These are phyloP conservation scores for Scylla paramamosain DNA, from an alignment of 1,140 invertebrate species.

Conservation along the genomic window DNA sequence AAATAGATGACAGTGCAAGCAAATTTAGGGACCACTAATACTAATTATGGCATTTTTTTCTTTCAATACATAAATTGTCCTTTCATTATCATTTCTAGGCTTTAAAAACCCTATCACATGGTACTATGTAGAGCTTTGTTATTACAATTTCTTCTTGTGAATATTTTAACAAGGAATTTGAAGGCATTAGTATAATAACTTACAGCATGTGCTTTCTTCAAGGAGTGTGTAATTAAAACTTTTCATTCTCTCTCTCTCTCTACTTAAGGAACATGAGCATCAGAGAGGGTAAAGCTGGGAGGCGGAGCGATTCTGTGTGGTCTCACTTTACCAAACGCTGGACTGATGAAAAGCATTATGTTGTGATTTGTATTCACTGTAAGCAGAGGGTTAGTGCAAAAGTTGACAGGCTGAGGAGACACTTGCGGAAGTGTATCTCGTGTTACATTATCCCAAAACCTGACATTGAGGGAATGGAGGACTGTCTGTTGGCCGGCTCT, in stretches of 20 bases:
- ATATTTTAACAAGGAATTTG: background rate
- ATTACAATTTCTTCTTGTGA: background rate
- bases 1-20: too few species aligned
- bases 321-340: conserved; percentile 72
- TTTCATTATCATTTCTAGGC: background rate
- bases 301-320: conserved; percentile 72
- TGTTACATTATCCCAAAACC: conserved; percentile 60
- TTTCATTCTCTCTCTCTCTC: conserved; percentile 57
- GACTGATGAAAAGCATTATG: conserved; percentile 72
- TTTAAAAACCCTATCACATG: background rate
- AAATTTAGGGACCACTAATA: too few species aligned
- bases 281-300: conserved; percentile 73
- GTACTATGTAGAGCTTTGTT: background rate
- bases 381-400: conserved; percentile 73
- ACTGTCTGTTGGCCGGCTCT: conserved; percentile 62
- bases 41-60: too few species aligned
- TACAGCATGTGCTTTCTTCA: conserved; percentile 30
- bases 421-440: conserved; percentile 72
- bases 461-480: conserved; percentile 71
- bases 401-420: conserved; percentile 71
- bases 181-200: conserved; percentile 6
- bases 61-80: background rate
- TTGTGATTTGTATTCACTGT: conserved; percentile 73
- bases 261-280: conserved; percentile 71
- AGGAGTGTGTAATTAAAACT: conserved; percentile 53